Evolutionary conservation across 2,113 vertebrate genomes (phyloP).

Genomic region (Gavialis gangeticus): DNA sequence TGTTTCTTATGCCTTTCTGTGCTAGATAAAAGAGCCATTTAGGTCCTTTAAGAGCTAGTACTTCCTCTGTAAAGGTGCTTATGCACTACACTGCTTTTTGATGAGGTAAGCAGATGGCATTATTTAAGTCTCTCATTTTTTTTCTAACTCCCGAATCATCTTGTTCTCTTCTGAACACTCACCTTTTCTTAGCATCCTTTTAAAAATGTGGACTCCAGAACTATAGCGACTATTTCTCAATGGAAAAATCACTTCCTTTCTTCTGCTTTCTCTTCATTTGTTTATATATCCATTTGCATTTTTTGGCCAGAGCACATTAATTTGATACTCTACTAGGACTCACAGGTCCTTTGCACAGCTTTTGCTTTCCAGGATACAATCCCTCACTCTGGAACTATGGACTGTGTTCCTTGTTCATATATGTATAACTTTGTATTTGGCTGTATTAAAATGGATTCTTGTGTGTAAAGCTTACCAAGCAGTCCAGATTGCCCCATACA

Average conservation of each 20-base stretch:
- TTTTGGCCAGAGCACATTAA: not conserved
- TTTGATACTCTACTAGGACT: not conserved
- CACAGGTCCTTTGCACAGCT: not conserved
- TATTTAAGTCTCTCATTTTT: slow-evolving; percentile 21
- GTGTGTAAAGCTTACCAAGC: not conserved
- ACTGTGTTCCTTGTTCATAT: not conserved
- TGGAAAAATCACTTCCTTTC: not conserved
- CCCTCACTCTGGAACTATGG: not conserved
- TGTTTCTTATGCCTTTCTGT: not conserved
- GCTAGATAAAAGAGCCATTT: not conserved
- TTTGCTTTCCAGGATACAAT: not conserved
- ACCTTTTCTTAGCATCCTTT: not conserved
- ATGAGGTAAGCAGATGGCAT: not conserved
- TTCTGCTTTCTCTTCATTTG: not conserved
- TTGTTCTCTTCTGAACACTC: not conserved
- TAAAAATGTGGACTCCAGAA: not conserved
- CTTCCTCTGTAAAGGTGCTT: not conserved
- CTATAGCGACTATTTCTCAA: not conserved
- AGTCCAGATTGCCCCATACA: not conserved
- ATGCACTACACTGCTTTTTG: not conserved
- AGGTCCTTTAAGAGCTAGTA: not conserved
- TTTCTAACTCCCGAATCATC: not conserved
- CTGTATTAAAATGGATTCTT: not conserved
- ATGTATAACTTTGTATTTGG: not conserved
- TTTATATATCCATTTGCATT: not conserved